Conservation (phyloP, 2,797 vertebrate genomes). For the Trematomus bernacchii region DNA sequence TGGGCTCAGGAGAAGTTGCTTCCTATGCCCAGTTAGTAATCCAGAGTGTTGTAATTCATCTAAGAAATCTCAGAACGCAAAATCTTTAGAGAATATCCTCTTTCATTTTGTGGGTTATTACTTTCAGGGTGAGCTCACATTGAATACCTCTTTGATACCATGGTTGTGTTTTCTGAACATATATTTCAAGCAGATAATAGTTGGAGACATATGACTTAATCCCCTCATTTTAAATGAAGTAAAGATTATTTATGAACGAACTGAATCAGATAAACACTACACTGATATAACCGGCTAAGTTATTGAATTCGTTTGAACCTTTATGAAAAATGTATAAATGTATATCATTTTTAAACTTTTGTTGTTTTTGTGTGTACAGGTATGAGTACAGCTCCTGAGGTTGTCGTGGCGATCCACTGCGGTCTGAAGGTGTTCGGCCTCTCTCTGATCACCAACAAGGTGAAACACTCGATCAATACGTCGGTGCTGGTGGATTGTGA, state of each 20-base stretch:
- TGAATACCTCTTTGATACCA: not conserved
- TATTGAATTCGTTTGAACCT: too few relatives aligned
- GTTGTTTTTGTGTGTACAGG: constrained; percentile 65
- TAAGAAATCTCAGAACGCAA: not conserved
- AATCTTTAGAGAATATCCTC: not conserved
- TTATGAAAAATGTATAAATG: too few relatives aligned
- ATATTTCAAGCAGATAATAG: not conserved
- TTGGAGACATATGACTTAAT: not conserved
- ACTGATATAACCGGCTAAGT: too few relatives aligned
- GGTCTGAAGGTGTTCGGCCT: constrained; percentile 85
- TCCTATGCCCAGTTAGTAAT: not conserved
- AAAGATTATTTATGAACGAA: not conserved
- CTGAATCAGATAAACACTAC: not conserved
- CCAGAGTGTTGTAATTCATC: not conserved
- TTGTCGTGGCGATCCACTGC: constrained; percentile 84
- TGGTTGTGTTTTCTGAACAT: not conserved
- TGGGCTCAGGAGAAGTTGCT: not conserved
- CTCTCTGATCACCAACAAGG: constrained; percentile 88
- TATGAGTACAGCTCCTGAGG: constrained; percentile 88
- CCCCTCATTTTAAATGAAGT: too few relatives aligned
- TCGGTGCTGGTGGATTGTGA: not conserved
- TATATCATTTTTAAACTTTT: too few relatives aligned
- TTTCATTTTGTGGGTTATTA: not conserved
- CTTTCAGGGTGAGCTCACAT: not conserved
- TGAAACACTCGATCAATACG: constrained; percentile 23